Evolutionary conservation across 2,113 vertebrate species (phyloP).

Genomic region (Odocoileus virginianus): DNA sequence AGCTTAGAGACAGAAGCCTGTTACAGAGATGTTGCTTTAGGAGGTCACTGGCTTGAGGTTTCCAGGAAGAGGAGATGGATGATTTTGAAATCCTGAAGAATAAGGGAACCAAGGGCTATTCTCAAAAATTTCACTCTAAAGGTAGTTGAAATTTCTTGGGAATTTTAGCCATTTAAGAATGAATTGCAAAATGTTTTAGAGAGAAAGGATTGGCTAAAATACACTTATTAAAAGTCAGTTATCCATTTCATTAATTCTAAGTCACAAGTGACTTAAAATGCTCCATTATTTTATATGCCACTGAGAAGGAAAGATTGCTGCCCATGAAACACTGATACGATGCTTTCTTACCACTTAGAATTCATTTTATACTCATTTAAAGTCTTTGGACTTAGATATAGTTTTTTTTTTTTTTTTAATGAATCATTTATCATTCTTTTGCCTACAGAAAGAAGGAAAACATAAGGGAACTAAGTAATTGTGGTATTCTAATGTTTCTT

Average conservation of each 20-base stretch:
- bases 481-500: neutral
- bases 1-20: neutral
- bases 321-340: neutral
- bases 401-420: neutral
- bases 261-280: conserved; percentile 19
- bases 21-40: neutral
- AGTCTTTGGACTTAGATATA: conserved; percentile 6
- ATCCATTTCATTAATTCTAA: conserved; percentile 38
- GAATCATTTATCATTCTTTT: neutral
- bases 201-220: neutral
- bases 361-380: conserved; percentile 25
- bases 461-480: neutral
- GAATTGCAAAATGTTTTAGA: conserved; percentile 8
- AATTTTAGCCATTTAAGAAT: neutral
- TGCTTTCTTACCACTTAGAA: neutral
- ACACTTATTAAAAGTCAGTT: conserved; percentile 35
- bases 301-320: neutral
- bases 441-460: neutral
- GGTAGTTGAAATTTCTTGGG: neutral
- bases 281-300: neutral
- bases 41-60: neutral
- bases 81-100: neutral
- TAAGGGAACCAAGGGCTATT: neutral
- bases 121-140: neutral
- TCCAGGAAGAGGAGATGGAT: neutral